Percentiles rank a stretch among this genome's conserved stretches.
Evolutionary conservation across 2,888 invertebrate genomes (phyloP).

Genomic region (Acanthoscelides obtectus): DNA sequence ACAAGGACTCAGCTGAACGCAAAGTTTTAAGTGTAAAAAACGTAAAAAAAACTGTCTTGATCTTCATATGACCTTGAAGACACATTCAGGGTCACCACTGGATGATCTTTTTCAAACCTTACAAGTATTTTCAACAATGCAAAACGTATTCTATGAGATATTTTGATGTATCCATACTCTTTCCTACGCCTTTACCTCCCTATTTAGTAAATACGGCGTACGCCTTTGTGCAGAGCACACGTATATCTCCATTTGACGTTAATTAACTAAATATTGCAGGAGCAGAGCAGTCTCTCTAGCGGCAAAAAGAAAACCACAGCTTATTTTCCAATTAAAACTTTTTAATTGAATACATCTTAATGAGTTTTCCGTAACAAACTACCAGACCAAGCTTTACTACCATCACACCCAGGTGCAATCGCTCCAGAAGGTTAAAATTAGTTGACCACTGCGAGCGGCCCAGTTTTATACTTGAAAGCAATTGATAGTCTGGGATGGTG

Average conservation of each 20-base stretch:
- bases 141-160: no score
- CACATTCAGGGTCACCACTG: no score
- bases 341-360: not conserved
- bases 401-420: not conserved
- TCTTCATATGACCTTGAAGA: no score
- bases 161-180: no score
- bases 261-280: not conserved
- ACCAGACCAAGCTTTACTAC: not conserved
- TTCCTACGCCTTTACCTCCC: no score
- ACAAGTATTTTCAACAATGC: no score
- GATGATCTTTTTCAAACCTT: no score
- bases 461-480: not conserved
- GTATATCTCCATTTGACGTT: not conserved
- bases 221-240: not conserved
- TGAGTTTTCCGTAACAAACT: not conserved
- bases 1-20: no score
- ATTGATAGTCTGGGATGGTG: no score
- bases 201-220: not conserved
- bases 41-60: no score
- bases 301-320: not conserved
- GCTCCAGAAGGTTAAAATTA: not conserved
- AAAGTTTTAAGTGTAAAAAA: no score
- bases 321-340: not conserved
- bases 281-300: not conserved
- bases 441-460: not conserved